phyloP scores from a whole-genome alignment of 2,797 vertebrate genomes.

The Gymnodraco acuticeps region DNA sequence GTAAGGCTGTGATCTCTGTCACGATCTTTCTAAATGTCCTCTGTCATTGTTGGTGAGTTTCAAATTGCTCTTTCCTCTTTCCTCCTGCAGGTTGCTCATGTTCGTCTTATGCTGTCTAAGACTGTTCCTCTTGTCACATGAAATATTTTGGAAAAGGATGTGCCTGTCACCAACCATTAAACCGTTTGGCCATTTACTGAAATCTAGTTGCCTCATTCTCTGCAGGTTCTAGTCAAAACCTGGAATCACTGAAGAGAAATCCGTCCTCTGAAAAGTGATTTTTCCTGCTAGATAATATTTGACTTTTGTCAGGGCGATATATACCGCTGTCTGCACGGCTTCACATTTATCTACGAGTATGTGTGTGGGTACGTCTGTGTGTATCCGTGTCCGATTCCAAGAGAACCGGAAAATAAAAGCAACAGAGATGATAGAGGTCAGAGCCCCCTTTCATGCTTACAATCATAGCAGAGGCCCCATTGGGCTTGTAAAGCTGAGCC shows the following conservation, averaged over 20 bases:
- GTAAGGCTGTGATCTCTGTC: constrained; percentile 8
- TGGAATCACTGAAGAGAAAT: constrained; percentile 56
- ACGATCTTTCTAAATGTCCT: constrained; percentile 5
- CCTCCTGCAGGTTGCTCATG: constrained; percentile 40
- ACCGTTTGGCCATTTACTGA: constrained; percentile 41
- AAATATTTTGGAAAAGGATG: constrained; percentile 49
- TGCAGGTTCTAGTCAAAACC: constrained; percentile 68
- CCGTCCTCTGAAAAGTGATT: constrained; percentile 64
- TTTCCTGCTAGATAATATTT: constrained; percentile 71
- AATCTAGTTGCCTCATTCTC: constrained; percentile 48
- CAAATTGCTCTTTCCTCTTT: constrained; percentile 19
- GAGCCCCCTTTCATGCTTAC: constrained; percentile 84
- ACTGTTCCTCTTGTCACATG: constrained; percentile 49
- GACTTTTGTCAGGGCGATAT: constrained; percentile 69
- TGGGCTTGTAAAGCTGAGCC: constrained; percentile 82
- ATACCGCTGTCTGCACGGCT: constrained; percentile 65
- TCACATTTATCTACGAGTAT: constrained; percentile 63
- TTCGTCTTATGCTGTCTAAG: constrained; percentile 47
- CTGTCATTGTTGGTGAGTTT: constrained; percentile 25
- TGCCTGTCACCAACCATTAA: constrained; percentile 60
- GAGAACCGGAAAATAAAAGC: constrained; percentile 82
- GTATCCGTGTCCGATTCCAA: constrained; percentile 78
- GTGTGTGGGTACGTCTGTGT: constrained; percentile 55
- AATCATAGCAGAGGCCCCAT: constrained; percentile 81
- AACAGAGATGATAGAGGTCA: constrained; percentile 84